A percentile compares a stretch with the other conserved stretches of the same genome.
phyloP scores from a whole-genome alignment of 2,113 vertebrate species.

The Daubentonia madagascariensis region DNA sequence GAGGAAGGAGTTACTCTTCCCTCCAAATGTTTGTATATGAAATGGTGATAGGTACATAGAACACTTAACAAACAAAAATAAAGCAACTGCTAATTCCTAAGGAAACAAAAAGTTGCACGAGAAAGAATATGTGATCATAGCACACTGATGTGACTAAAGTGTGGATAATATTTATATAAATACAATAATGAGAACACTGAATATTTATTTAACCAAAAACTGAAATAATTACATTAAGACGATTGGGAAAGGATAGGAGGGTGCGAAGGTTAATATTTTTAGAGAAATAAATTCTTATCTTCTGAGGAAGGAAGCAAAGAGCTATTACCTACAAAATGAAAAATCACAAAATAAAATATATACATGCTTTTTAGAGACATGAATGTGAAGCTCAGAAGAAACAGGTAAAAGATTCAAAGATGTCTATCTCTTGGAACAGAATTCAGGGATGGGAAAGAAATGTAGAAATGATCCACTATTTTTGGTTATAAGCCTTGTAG shows the following conservation, averaged over 20 bases:
- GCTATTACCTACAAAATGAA: neutral
- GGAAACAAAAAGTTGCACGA: neutral
- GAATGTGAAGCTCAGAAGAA: neutral
- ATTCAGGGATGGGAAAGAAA: neutral
- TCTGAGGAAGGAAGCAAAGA: neutral
- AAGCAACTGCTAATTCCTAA: neutral
- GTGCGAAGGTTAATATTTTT: neutral
- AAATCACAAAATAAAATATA: neutral
- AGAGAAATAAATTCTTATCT: neutral
- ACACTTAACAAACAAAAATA: neutral
- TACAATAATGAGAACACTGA: neutral
- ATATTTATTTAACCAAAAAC: neutral
- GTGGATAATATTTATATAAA: neutral
- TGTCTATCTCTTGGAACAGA: neutral
- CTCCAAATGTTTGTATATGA: neutral
- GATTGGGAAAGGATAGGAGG: neutral
- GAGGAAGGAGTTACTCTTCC: neutral
- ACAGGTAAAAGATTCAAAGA: neutral
- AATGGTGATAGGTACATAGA: neutral
- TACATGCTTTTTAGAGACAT: neutral
- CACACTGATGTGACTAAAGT: neutral
- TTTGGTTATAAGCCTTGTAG: neutral
- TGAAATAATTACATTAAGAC: neutral
- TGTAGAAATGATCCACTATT: neutral
- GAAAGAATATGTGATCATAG: neutral